Base-by-base conservation (phyloP, 2,888 invertebrate species). In the Ametastegia equiseti region DNA sequence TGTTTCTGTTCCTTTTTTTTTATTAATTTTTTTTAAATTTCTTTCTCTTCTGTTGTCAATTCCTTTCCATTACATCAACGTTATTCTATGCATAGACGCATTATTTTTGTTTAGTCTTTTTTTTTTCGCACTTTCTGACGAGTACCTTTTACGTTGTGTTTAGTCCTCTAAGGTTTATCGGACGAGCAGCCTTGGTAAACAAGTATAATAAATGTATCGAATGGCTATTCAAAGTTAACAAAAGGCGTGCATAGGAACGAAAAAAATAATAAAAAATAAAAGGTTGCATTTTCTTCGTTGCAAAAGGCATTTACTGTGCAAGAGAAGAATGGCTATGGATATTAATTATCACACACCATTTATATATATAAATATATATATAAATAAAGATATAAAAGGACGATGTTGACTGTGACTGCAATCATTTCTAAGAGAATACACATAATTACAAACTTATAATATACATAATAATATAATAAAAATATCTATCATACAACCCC, bases 381-480 rank as follows among this genome's bases (percentile, higher is more conserved):
- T 87, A 85, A 83, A 85, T 81, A 82, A 83, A 77, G 36, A 82
- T 36, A 83, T 73, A 75, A 65, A 82, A 81, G 80, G 84, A 84
- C 83, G 85, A 86, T 84, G 88, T 90, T 88, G 86, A 91, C 90
- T 91, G 91, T 91, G 91, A 91, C 91, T 91, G 91, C 91, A 91
- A 91, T 91, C 90, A 90, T 89, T 89, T 88, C 86, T 86, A 85
- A 84, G 83, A 84, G 84, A 84, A 84, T 57, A 82, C 77, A 75
- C 80, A 75, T 50, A 71, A 71, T 60, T 69, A 42, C 67, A 81
- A 39, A 75, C 75, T 54, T 75, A 75, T 75, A 75, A 50, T 75
- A 75, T 36, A 75, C 11, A 75, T 30, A 71, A 75, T 30, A 71
- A 81, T 50, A 79, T 57, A 69, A 67, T 36, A 47, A 30, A 80